Evolutionary conservation across 2,888 invertebrate species (phyloP).

Genomic region (Erynnis tages): DNA sequence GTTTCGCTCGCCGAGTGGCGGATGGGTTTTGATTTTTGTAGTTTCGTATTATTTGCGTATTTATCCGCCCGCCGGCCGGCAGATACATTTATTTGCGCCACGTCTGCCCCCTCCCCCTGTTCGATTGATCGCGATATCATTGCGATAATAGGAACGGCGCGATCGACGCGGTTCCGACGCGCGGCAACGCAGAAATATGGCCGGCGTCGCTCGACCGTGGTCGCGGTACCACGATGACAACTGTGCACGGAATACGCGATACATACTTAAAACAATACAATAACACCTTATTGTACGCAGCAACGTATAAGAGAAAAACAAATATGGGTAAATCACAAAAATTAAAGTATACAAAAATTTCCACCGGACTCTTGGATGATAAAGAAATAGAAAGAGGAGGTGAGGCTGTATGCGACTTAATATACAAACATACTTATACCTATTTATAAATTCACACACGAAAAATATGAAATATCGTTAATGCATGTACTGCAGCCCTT

Average conservation of each 20-base stretch:
- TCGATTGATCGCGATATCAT: constrained; percentile 82
- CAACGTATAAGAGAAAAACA: too few species aligned
- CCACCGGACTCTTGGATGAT: too few species aligned
- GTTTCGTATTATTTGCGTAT: constrained; percentile 82
- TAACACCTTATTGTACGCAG: too few species aligned
- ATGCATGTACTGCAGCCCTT: too few species aligned
- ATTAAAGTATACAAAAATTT: too few species aligned
- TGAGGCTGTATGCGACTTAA: too few species aligned
- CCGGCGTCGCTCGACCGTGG: constrained; percentile 47
- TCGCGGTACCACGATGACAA: constrained; percentile 15
- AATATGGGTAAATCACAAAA: too few species aligned
- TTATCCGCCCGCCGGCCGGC: constrained; percentile 78
- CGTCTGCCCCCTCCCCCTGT: constrained; percentile 47
- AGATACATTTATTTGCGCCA: constrained; percentile 78
- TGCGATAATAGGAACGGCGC: constrained; percentile 75
- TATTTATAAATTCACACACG: too few species aligned
- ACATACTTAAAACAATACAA: too few species aligned
- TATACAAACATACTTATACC: too few species aligned
- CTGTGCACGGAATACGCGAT: constrained; percentile 1
- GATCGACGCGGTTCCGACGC: constrained; percentile 66
- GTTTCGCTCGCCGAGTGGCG: constrained; percentile 64
- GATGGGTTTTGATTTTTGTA: constrained; percentile 82
- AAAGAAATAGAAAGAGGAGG: too few species aligned
- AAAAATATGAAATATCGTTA: too few species aligned
- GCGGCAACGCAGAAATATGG: constrained; percentile 62